phyloP scores from a whole-genome alignment of 2,888 invertebrate species.

The Brenthis daphne region DNA sequence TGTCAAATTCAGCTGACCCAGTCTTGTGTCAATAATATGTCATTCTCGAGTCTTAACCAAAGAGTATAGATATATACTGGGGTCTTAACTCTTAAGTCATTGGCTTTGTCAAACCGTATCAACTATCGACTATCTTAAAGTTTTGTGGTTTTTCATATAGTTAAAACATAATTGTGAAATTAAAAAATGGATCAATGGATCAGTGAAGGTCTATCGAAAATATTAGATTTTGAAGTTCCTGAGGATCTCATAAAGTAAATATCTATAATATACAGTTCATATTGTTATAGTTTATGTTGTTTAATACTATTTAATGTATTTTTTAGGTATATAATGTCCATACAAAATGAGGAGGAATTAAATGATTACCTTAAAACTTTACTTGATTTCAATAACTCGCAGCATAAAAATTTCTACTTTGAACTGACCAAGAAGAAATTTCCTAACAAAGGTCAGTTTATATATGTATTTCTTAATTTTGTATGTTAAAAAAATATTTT shows the following conservation, averaged over 20 bases:
- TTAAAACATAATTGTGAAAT: slow-evolving; percentile 24
- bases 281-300: neutral
- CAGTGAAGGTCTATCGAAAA: slow-evolving; percentile 83
- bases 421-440: slow-evolving; percentile 82
- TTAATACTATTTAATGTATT: neutral
- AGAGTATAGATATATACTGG: no score
- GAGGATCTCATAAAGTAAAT: slow-evolving; percentile 86
- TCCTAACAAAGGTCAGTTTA: slow-evolving; percentile 59
- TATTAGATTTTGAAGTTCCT: slow-evolving; percentile 86
- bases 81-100: no score
- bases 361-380: slow-evolving; percentile 90
- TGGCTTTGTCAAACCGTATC: neutral
- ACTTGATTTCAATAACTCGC: slow-evolving; percentile 84
- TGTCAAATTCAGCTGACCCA: slow-evolving; percentile 8
- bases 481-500: neutral
- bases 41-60: neutral
- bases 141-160: neutral
- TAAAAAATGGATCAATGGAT: slow-evolving; percentile 85
- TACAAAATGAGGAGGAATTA: slow-evolving; percentile 87
- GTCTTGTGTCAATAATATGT: neutral
- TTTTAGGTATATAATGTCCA: slow-evolving; percentile 87
- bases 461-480: slow-evolving; percentile 11
- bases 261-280: neutral
- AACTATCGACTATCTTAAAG: neutral
- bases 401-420: slow-evolving; percentile 85